These are phyloP conservation scores for Tichodroma muraria DNA, from an alignment of 2,113 vertebrate genomes.

Conservation along the genomic window DNA sequence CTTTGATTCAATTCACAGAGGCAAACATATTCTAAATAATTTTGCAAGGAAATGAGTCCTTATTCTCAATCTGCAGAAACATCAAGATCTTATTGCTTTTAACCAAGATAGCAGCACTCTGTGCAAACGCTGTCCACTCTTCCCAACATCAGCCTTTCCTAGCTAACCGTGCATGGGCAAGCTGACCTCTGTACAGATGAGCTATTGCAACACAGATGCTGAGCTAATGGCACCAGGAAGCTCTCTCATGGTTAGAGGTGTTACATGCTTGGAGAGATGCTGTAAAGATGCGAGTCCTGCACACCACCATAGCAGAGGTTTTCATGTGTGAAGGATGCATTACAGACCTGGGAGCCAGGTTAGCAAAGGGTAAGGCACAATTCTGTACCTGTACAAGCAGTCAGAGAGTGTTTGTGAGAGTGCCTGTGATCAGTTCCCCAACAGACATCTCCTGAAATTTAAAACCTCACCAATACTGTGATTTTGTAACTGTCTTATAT, in stretches of 20 bases:
- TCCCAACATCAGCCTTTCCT: not conserved
- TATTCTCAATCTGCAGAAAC: not conserved
- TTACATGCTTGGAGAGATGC: not conserved
- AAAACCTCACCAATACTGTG: not conserved
- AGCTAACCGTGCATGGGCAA: not conserved
- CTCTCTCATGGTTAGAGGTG: not conserved
- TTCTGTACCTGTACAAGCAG: not conserved
- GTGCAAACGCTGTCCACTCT: not conserved
- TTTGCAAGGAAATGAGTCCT: not conserved
- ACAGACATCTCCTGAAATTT: not conserved
- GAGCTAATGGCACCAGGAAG: not conserved
- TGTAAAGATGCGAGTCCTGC: not conserved
- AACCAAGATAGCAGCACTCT: not conserved
- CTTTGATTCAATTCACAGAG: not conserved
- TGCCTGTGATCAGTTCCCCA: not conserved
- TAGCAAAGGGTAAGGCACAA: not conserved
- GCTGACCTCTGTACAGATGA: not conserved
- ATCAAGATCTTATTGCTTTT: not conserved
- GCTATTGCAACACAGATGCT: not conserved
- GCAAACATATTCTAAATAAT: not conserved
- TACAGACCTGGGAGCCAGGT: not conserved
- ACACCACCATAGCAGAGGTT: not conserved
- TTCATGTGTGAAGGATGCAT: rapidly evolving
- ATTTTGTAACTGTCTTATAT: not conserved
- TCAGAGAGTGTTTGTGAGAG: not conserved